Evolutionary conservation across 2,888 invertebrate species (phyloP).

Genomic region (Hirtodrosophila histrioides): DNA sequence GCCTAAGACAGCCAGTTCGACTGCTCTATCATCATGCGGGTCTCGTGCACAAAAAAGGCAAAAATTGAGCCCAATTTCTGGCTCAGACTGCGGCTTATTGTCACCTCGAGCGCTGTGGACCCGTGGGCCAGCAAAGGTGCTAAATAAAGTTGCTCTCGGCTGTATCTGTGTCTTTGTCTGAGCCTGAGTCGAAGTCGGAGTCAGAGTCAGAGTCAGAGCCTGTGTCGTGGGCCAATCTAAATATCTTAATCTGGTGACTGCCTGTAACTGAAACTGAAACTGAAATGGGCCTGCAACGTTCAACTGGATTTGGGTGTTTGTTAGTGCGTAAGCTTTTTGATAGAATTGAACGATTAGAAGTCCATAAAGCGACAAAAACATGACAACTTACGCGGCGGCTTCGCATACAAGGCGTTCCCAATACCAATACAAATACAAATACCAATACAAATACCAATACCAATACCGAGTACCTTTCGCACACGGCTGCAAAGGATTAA

Average conservation of each 20-base stretch:
- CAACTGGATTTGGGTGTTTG: conserved; percentile 78
- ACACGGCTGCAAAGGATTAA: conserved; percentile 73
- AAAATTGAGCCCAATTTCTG: conserved; percentile 80
- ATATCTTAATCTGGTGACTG: conserved; percentile 84
- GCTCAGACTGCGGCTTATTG: conserved; percentile 78
- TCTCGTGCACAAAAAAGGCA: conserved; percentile 72
- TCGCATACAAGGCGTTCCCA: conserved; percentile 65
- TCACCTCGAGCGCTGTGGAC: conserved; percentile 76
- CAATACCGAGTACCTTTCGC: conserved; percentile 30
- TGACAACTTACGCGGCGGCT: conserved; percentile 82
- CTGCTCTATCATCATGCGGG: conserved; percentile 55
- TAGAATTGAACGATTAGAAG: conserved; percentile 85
- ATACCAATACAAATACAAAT: conserved; percentile 35
- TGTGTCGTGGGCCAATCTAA: conserved; percentile 80
- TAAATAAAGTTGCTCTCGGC: conserved; percentile 78
- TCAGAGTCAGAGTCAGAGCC: conserved; percentile 20
- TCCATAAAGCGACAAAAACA: conserved; percentile 85
- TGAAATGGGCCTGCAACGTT: conserved; percentile 61
- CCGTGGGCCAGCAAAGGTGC: conserved; percentile 73
- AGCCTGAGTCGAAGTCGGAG: conserved; percentile 1
- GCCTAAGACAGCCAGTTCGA: too few relatives aligned
- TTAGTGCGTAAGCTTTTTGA: conserved; percentile 85
- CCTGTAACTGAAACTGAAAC: conserved; percentile 49
- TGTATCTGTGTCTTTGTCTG: conserved; percentile 19
- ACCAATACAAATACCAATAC: conserved; percentile 28